phyloP scores from a whole-genome alignment of 2,797 vertebrate species.

The Lepus oiostolus region DNA sequence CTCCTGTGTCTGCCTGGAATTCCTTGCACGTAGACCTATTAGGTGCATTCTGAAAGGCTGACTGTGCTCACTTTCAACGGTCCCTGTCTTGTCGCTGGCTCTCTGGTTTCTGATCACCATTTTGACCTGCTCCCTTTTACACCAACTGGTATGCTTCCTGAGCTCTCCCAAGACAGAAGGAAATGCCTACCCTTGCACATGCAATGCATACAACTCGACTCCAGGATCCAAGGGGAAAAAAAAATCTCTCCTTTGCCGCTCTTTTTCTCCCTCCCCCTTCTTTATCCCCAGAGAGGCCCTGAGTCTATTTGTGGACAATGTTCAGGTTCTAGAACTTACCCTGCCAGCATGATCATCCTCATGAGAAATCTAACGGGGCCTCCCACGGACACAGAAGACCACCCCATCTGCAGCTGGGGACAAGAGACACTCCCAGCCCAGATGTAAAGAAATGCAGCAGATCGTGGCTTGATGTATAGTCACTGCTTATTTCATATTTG shows the following conservation, averaged over 20 bases:
- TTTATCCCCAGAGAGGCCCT: constrained; percentile 38
- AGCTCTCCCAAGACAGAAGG: constrained; percentile 41
- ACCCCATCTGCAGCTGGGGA: constrained; percentile 80
- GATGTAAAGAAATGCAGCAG: constrained; percentile 78
- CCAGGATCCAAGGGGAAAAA: constrained; percentile 9
- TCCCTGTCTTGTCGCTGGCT: background rate
- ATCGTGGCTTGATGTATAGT: constrained; percentile 77
- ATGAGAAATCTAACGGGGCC: constrained; percentile 72
- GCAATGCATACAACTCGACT: background rate
- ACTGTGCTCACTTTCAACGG: fast-evolving
- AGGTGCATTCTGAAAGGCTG: background rate
- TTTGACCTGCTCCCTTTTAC: background rate
- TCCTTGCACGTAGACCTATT: background rate
- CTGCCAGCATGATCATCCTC: constrained; percentile 77
- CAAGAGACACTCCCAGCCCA: constrained; percentile 79
- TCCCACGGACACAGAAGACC: constrained; percentile 78
- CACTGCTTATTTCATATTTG: constrained; percentile 85
- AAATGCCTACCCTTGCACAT: background rate
- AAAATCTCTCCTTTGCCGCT: constrained; percentile 28
- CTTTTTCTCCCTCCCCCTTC: background rate
- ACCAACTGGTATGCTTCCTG: background rate
- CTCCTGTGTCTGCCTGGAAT: background rate
- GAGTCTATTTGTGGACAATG: constrained; percentile 73
- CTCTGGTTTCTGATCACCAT: background rate
- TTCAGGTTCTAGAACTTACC: constrained; percentile 54